A percentile compares a stretch with the other conserved stretches of the same genome.
phyloP scores from a whole-genome alignment of 2,888 invertebrate genomes.

The Invenusta paracnida region DNA sequence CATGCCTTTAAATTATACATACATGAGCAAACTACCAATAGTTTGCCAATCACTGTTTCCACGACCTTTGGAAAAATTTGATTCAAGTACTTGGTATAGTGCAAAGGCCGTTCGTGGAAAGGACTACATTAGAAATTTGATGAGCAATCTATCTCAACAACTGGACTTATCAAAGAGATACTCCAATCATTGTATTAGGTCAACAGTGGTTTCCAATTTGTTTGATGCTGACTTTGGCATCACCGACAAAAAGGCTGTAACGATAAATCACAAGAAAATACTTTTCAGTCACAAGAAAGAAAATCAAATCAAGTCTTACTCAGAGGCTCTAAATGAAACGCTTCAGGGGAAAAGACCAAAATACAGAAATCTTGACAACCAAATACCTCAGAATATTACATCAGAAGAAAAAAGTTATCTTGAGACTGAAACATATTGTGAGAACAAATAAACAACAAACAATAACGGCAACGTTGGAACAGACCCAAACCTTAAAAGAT shows the following conservation, averaged over 20 bases:
- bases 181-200: neutral
- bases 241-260: neutral
- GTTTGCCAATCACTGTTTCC: neutral
- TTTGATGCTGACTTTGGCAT: neutral
- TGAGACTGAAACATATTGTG: neutral
- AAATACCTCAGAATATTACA: too few species aligned
- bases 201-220: slow-evolving; percentile 22
- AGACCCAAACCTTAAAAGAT: neutral
- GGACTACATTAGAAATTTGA: slow-evolving; percentile 20
- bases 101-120: neutral
- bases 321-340: neutral
- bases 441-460: neutral
- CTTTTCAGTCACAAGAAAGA: neutral
- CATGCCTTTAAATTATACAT: neutral
- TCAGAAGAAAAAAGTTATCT: neutral
- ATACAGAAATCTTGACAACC: neutral
- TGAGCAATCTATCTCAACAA: neutral
- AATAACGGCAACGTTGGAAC: neutral
- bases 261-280: neutral
- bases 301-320: neutral
- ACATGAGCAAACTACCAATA: neutral
- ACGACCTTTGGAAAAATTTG: neutral
- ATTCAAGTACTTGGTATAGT: neutral
- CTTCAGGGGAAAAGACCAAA: neutral
- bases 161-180: neutral